Conservation (phyloP, 2,113 vertebrate genomes). For the Leptobrachium ailaonicum region DNA sequence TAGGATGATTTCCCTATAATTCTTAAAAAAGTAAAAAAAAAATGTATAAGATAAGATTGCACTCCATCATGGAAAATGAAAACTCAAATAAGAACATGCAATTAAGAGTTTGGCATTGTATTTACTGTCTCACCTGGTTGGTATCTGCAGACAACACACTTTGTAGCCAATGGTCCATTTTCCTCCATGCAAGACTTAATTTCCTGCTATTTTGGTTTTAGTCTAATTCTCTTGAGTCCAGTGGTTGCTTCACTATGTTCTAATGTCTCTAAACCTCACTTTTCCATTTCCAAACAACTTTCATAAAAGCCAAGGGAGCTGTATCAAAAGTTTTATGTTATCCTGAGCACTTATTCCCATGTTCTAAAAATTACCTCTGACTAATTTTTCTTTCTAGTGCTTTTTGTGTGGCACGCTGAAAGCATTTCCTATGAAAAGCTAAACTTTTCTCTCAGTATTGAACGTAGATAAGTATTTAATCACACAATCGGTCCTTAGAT, state of each 20-base stretch:
- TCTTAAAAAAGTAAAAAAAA: no score
- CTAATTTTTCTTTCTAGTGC: constrained; percentile 33
- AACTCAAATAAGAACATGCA: no score
- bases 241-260: constrained; percentile 59
- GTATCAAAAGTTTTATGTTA: constrained; percentile 50
- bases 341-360: constrained; percentile 51
- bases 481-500: no score
- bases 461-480: no score
- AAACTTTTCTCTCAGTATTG: no score
- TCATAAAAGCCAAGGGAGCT: constrained; percentile 50
- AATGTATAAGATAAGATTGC: no score
- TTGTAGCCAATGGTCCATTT: constrained; percentile 29
- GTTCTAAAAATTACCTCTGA: constrained; percentile 14
- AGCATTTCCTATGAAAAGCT: not conserved
- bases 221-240: constrained; percentile 58
- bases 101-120: not conserved
- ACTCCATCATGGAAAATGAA: no score
- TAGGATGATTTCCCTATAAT: no score
- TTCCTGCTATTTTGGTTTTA: constrained; percentile 58
- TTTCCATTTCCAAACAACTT: constrained; percentile 57
- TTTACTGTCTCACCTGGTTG: not conserved
- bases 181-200: constrained; percentile 52
- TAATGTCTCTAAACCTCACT: constrained; percentile 58
- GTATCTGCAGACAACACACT: not conserved
- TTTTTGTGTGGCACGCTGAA: constrained; percentile 18